Evolutionary conservation across 1,140 invertebrate species (phyloP).

Genomic region (Stenopsyche tienmushanensis): DNA sequence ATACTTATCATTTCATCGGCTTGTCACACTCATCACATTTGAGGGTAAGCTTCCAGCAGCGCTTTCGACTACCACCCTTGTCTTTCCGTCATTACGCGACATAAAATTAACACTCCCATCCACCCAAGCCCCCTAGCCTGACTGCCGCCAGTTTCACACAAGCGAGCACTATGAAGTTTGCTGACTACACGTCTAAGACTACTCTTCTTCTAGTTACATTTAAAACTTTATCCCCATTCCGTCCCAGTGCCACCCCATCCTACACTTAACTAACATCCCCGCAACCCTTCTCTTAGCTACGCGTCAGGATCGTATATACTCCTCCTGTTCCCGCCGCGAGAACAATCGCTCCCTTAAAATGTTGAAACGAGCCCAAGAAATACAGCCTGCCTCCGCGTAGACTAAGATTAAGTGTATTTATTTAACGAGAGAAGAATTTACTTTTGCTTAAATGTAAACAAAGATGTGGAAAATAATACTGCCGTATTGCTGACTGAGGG

Average conservation of each 20-base stretch:
- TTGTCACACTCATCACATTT: conserved; percentile 13
- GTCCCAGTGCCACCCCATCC: neutral
- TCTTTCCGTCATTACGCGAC: conserved; percentile 29
- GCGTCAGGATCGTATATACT: neutral
- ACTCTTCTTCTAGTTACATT: conserved; percentile 28
- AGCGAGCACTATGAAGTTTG: conserved; percentile 24
- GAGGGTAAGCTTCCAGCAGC: neutral
- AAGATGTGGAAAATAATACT: conserved; percentile 38
- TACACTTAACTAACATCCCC: neutral
- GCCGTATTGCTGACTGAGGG: conserved; percentile 4
- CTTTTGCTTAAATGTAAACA: conserved; percentile 38
- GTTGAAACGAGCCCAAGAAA: conserved; percentile 16
- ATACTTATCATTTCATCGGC: conserved; percentile 19
- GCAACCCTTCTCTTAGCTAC: conserved; percentile 4
- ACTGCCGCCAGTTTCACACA: conserved; percentile 7
- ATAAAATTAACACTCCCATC: conserved; percentile 34
- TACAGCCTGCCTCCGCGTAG: conserved; percentile 5
- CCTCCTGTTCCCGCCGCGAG: too few relatives aligned
- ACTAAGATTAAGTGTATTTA: conserved; percentile 41
- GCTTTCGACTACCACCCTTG: conserved; percentile 15
- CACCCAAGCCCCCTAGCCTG: conserved; percentile 2
- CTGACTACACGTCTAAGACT: conserved; percentile 21
- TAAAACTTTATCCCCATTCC: conserved; percentile 34
- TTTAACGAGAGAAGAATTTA: conserved; percentile 39
- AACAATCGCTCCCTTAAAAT: conserved; percentile 13